These are phyloP conservation scores for Apogon talboti DNA, from an alignment of 2,797 vertebrate genomes.

Conservation along the genomic window DNA sequence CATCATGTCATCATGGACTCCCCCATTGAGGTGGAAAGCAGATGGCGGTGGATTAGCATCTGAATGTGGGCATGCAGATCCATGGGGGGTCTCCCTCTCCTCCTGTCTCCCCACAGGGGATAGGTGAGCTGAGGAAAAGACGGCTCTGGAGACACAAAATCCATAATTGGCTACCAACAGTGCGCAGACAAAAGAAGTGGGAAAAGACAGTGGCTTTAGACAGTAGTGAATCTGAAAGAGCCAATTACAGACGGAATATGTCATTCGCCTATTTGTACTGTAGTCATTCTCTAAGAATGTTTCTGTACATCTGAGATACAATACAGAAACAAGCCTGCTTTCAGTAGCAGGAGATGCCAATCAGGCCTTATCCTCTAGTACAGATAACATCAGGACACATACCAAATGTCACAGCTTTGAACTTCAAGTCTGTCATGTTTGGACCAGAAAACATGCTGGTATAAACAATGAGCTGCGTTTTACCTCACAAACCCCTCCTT, in stretches of 20 bases:
- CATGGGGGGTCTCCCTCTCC: conserved; percentile 25
- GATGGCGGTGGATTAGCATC: conserved; percentile 77
- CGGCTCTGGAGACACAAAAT: conserved; percentile 39
- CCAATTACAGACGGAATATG: conserved; percentile 26
- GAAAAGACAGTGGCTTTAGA: conserved; percentile 51
- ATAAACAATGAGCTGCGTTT: conserved; percentile 27
- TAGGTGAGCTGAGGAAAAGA: conserved; percentile 54
- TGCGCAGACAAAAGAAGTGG: conserved; percentile 14
- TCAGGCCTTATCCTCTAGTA: conserved; percentile 22
- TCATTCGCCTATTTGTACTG: neutral
- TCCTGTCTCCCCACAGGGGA: conserved; percentile 37
- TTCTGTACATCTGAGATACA: neutral
- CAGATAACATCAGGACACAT: conserved; percentile 57
- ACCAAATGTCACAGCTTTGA: conserved; percentile 40
- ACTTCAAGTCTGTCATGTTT: conserved; percentile 26
- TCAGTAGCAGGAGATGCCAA: conserved; percentile 25
- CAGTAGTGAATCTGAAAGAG: conserved; percentile 9
- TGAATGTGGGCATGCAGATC: conserved; percentile 62
- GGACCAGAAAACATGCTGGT: conserved; percentile 39
- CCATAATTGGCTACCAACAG: conserved; percentile 52
- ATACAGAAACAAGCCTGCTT: conserved; percentile 8
- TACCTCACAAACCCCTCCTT: no score
- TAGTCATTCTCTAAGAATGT: neutral
- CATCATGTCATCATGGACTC: conserved; percentile 10
- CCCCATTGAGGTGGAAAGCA: conserved; percentile 55